These are phyloP conservation scores for Neoaliturus tenellus DNA, from an alignment of 2,888 invertebrate species.

Conservation along the genomic window DNA sequence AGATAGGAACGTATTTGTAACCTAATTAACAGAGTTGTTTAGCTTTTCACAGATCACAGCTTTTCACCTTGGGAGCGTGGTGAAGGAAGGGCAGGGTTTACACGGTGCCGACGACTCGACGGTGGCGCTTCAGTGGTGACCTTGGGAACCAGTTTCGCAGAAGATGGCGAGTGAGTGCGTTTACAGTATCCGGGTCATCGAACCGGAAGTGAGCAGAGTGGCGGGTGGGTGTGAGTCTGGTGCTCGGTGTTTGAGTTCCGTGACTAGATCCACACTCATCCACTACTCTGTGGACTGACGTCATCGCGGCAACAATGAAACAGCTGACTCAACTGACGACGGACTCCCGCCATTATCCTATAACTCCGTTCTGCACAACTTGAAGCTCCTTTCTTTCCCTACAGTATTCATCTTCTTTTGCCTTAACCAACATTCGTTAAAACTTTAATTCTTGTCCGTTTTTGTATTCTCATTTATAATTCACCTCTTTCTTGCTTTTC, in stretches of 20 bases:
- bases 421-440: too few relatives aligned
- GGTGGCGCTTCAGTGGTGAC: not conserved
- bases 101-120: not conserved
- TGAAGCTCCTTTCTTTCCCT: too few relatives aligned
- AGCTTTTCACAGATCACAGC: too few relatives aligned
- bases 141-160: slow-evolving; percentile 12
- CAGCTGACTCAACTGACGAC: not conserved
- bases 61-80: too few relatives aligned
- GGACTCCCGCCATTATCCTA: not conserved
- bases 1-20: too few relatives aligned
- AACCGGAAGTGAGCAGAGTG: slow-evolving; percentile 36
- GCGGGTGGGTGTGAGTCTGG: slow-evolving; percentile 41
- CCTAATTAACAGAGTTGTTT: too few relatives aligned
- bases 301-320: slow-evolving; percentile 2
- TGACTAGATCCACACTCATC: slow-evolving; percentile 44
- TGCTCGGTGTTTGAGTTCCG: slow-evolving; percentile 28
- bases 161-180: not conserved
- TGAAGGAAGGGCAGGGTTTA: too few relatives aligned
- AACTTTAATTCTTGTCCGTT: too few relatives aligned
- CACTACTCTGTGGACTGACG: slow-evolving; percentile 6
- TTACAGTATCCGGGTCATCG: not conserved
- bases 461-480: too few relatives aligned
- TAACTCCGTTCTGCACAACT: too few relatives aligned
- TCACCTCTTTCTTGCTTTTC: too few relatives aligned
- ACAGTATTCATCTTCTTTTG: too few relatives aligned